A percentile compares a stretch with the other conserved stretches of the same genome.
Conservation (phyloP, 1,140 invertebrate species). For the Glossosoma conforme region DNA sequence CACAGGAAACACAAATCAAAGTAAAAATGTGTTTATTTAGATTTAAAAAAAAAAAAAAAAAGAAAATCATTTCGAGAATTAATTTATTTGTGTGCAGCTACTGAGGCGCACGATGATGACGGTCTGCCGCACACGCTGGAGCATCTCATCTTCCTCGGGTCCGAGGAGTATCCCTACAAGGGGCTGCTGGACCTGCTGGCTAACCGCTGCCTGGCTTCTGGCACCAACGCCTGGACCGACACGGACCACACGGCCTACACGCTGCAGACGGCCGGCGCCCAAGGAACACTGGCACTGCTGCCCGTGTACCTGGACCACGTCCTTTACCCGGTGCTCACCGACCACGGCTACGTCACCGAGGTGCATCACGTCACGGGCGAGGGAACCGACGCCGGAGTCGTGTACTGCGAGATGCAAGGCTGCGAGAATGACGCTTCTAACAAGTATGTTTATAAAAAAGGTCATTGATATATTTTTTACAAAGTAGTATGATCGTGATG, state of each 20-base stretch:
- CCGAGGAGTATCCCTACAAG: constrained; percentile 85
- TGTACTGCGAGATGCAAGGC: constrained; percentile 92
- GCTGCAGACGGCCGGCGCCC: constrained; percentile 77
- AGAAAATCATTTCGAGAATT: constrained; percentile 1
- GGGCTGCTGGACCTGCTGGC: constrained; percentile 84
- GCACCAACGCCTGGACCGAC: constrained; percentile 84
- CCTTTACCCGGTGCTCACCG: constrained; percentile 75
- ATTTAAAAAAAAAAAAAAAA: too few relatives aligned
- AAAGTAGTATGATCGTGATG: too few relatives aligned
- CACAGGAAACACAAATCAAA: too few relatives aligned
- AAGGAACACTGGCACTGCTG: constrained; percentile 82
- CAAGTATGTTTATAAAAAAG: too few relatives aligned
- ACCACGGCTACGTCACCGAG: constrained; percentile 80
- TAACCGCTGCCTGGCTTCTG: constrained; percentile 82
- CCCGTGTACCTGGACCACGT: constrained; percentile 90
- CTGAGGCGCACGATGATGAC: constrained; percentile 87
- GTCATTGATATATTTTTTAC: too few relatives aligned
- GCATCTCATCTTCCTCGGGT: constrained; percentile 88
- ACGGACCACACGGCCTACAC: constrained; percentile 88
- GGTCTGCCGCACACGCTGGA: constrained; percentile 90
- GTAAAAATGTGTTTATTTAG: too few relatives aligned
- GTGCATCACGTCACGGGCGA: constrained; percentile 86
- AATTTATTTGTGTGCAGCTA: constrained; percentile 58
- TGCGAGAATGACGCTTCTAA: constrained; percentile 76
- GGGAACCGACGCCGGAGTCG: constrained; percentile 85